Conservation (phyloP, 2,888 invertebrate genomes). For the Apodemia mormo region DNA sequence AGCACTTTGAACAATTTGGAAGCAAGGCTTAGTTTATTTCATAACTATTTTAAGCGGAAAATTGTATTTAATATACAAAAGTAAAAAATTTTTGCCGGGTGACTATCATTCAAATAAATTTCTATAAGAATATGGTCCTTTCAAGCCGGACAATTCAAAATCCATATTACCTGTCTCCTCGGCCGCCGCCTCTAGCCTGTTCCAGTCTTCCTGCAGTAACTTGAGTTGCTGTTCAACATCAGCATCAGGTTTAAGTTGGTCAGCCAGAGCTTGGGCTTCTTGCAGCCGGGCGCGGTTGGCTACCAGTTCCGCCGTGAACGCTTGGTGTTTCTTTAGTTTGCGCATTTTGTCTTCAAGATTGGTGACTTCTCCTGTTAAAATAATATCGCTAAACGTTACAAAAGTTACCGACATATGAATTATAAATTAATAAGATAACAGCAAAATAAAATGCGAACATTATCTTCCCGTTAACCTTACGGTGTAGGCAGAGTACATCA, state of each 20-base stretch:
- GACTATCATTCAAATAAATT: too few relatives aligned
- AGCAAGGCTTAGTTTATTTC: too few relatives aligned
- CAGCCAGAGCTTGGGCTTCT: slow-evolving; percentile 88
- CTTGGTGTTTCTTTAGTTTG: slow-evolving; percentile 96
- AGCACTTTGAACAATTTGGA: too few relatives aligned
- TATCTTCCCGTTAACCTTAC: too few relatives aligned
- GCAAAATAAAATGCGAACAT: too few relatives aligned
- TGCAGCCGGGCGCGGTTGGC: slow-evolving; percentile 93
- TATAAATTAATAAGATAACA: too few relatives aligned
- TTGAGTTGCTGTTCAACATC: slow-evolving; percentile 87
- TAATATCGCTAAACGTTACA: background rate
- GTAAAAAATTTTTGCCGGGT: too few relatives aligned
- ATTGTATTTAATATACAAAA: too few relatives aligned
- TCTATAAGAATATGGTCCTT: background rate
- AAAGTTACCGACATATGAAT: background rate
- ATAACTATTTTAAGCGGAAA: too few relatives aligned
- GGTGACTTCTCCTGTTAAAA: slow-evolving; percentile 83
- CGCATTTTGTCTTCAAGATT: slow-evolving; percentile 97
- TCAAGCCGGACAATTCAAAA: background rate
- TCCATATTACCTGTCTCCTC: slow-evolving; percentile 32
- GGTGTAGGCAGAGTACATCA: too few relatives aligned
- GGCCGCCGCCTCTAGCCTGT: slow-evolving; percentile 86
- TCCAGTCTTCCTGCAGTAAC: slow-evolving; percentile 88
- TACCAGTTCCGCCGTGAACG: slow-evolving; percentile 94
- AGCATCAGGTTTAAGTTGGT: slow-evolving; percentile 88